Percentiles rank a stretch among this genome's conserved stretches.
Evolutionary conservation across 2,797 vertebrate species (phyloP).

Genomic region (Hafferia zeledoni): DNA sequence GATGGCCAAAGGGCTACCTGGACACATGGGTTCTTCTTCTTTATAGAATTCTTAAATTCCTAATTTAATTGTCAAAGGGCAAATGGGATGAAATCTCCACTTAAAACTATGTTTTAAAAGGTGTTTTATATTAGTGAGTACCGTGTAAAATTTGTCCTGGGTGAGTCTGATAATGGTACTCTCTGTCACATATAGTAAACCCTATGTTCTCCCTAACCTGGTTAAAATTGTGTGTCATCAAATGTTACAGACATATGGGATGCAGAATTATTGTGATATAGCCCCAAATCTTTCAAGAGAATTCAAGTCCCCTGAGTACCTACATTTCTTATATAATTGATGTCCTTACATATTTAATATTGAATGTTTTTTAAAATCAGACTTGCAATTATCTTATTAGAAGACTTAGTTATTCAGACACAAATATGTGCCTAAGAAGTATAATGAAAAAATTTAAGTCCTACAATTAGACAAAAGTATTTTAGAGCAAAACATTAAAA

Average conservation of each 20-base stretch:
- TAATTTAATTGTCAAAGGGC: neutral
- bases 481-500: neutral
- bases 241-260: neutral
- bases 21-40: neutral
- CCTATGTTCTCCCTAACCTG: neutral
- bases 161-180: neutral
- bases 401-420: neutral
- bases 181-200: neutral
- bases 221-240: neutral
- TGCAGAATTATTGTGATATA: neutral
- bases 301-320: neutral
- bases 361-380: neutral
- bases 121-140: neutral
- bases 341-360: neutral
- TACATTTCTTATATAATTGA: neutral
- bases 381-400: neutral
- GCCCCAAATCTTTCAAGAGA: neutral
- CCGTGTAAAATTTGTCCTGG: neutral
- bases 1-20: neutral
- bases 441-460: neutral
- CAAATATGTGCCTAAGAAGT: neutral
- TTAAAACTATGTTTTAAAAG: neutral
- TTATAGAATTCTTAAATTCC: neutral
- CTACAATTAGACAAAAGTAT: neutral
- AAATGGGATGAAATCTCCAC: neutral